Base-by-base conservation (phyloP, 2,797 vertebrate species). In the Apogon hyalosoma region DNA sequence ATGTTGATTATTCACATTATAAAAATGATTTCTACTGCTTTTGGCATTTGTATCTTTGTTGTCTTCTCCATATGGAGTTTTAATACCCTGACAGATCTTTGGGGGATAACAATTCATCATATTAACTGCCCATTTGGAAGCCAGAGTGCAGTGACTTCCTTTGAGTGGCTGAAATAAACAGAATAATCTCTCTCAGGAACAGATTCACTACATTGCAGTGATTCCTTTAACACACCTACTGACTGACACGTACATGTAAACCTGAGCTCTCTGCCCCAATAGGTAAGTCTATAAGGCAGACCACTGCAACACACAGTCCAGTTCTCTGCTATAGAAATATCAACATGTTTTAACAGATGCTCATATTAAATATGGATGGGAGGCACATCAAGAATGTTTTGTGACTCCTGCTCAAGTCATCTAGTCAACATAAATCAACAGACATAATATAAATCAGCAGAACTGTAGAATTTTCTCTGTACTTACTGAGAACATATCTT, bases 51-150 rank as follows among this genome's bases (percentile, higher is more conserved):
- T 69, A 52, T 78, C 70, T 59, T 58, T 42, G 76, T 61, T 64
- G 69, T 80, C 74, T 63, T 87, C 76, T 82, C 87, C 88, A 80
- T 82, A 77, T 85, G 84, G 84, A 73, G 75, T 80, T 88, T 87
- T 88, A 87, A 90, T 79, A 65, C 71, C 69, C 73, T 65, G 54
- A 40, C 63, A 75, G 75, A 80, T 85, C 78, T 79, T 75, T 51
- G 11, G 60, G 75, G 80, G 69, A 77, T 74, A 80, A 86, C 75
- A 63, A 90, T 91, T 88, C 81, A 90, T 92, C 88, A 90, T 79
- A 75, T 75, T 82, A 84, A 81, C 80, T 71, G 77, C 53, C 59
- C 79, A 81, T 87, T 77, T 75, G 81, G 67, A 77, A 76, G 76
- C 83, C 85, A 80, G 77, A 85, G 62, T 55, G 70, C 63, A 40